These are phyloP conservation scores for Caenorhabditis briggsae DNA, from an alignment of 1,140 invertebrate genomes.

Conservation along the genomic window DNA sequence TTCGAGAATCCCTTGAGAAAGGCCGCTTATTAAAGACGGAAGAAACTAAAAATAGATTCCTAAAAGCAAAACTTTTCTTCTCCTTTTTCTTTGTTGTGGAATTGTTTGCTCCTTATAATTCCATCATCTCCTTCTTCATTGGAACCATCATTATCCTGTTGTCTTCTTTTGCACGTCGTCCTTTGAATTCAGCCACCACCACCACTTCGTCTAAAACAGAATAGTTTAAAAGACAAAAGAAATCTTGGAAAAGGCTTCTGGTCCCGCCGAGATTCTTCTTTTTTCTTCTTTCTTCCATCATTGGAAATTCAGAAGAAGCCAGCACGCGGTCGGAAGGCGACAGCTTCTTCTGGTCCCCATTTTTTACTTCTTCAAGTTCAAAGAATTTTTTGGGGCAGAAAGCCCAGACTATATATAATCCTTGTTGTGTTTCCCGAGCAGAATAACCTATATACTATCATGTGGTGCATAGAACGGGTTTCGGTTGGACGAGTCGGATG, in stretches of 20 bases:
- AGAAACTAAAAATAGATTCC: neutral
- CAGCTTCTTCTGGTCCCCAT: slow-evolving; percentile 13
- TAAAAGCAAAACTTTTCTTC: neutral
- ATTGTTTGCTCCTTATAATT: slow-evolving; percentile 24
- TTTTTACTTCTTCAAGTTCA: slow-evolving; percentile 30
- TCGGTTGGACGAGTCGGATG: slow-evolving; percentile 15
- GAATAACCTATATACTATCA: neutral
- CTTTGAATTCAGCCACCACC: neutral
- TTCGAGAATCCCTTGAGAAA: slow-evolving; percentile 48
- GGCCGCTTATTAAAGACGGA: neutral
- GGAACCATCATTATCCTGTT: neutral
- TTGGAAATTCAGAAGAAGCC: slow-evolving; percentile 41
- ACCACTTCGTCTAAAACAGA: neutral
- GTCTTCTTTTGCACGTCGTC: slow-evolving; percentile 18
- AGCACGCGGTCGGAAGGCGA: slow-evolving; percentile 38
- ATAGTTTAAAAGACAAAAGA: neutral
- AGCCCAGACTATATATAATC: slow-evolving; percentile 44
- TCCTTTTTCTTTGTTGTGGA: neutral
- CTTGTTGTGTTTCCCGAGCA: neutral
- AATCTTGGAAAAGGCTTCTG: neutral
- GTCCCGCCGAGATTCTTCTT: neutral
- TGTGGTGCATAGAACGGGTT: slow-evolving; percentile 15
- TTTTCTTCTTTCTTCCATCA: neutral
- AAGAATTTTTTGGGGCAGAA: neutral
- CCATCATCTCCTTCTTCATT: neutral